A percentile compares a stretch with the other conserved stretches of the same genome.
These are phyloP conservation scores for Lepidocolaptes lacrymiger DNA, from an alignment of 2,797 vertebrate genomes.

Conservation along the genomic window DNA sequence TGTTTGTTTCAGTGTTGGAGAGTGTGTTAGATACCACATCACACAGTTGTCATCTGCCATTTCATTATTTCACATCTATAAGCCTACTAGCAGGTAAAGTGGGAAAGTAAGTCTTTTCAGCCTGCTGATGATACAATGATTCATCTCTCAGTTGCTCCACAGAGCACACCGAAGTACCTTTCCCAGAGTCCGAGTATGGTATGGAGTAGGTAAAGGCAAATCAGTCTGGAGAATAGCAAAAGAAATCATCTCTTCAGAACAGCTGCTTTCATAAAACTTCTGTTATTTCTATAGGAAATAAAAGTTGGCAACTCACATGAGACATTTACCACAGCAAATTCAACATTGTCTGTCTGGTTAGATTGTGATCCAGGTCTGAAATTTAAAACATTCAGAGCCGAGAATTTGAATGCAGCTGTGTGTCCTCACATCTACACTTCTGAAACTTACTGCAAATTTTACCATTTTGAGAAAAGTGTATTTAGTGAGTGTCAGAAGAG, in stretches of 20 bases:
- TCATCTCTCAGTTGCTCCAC: background rate
- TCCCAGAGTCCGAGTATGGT: accelerated
- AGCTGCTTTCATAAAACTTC: background rate
- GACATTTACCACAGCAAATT: background rate
- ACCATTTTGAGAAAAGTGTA: background rate
- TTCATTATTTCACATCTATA: background rate
- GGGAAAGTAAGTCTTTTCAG: background rate
- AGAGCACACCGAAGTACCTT: background rate
- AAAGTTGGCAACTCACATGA: background rate
- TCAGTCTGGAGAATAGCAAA: background rate
- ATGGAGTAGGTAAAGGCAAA: background rate
- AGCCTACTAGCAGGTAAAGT: background rate
- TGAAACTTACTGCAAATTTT: background rate
- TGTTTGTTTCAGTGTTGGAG: background rate
- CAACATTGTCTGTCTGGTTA: background rate
- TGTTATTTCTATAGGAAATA: background rate
- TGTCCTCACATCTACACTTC: background rate
- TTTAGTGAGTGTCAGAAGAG: background rate
- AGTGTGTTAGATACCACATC: background rate
- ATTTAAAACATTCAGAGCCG: background rate
- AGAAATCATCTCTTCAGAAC: background rate
- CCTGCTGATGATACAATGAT: background rate
- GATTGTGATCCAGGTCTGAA: background rate
- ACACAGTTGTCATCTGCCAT: background rate
- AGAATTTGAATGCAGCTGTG: background rate